Base-by-base conservation (phyloP, 1,140 invertebrate genomes). In the Bilobella aurantiaca region DNA sequence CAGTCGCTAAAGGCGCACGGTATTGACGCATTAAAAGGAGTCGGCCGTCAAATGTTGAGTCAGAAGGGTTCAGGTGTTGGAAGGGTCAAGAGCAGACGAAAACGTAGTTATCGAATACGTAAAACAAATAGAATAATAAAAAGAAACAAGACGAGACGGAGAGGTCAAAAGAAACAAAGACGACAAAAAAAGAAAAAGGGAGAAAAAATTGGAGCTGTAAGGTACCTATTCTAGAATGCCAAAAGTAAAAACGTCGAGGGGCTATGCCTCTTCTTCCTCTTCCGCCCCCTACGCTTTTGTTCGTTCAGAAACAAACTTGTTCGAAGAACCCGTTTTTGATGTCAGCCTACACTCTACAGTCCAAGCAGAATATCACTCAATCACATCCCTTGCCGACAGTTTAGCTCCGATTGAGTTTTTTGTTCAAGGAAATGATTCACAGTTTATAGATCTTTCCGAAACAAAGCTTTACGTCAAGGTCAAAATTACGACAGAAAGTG, bases 391-490 rank as follows among this genome's bases (percentile, higher is more conserved):
- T 14, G 68, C 67, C 1, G 72, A 76, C 30, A 70, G 76, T 12
- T 2, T 28, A 69, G 71, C 74, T 18, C 77, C 74, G 0, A 73
- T 79, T 28, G 75, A 78, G 65, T 80, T 80, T 74, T 64, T 74
- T 59, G 66, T 79, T 47, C 74, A 71, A 29, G 75, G 73, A 3
- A 63, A 72, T 32, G 73, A 74, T 27, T 73, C 76, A 64, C 72
- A 78, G 59, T 78, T 78, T 67, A 68, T 78, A n/a, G 76, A 78
- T 71, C 64, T 77, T 32, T 73, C 75, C 18, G 74, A 78, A 68
- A 78, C 75, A 8, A 70, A 75, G 66, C 62, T 79, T 21, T 70
- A 75, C 71, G 72, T 78, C 25, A 74, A 73, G 72, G 72, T 67
- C 25, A 73, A 74, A 73, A 72, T 77, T 63, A 18, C 65, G 31